Evolutionary conservation across 2,797 vertebrate species (phyloP).

Genomic region (Myotis pilosus): DNA sequence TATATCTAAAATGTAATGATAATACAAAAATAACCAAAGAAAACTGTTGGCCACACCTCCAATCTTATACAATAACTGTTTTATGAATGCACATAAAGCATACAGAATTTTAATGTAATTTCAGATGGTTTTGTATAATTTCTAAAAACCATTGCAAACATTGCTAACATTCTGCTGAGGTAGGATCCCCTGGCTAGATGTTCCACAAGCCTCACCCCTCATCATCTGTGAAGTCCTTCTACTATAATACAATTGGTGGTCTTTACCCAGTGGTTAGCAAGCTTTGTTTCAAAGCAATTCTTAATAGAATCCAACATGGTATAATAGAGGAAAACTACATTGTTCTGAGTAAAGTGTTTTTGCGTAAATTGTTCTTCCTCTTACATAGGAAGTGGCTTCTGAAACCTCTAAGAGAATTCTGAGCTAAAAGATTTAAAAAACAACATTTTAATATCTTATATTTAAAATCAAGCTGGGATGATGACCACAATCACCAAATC

Average conservation of each 20-base stretch:
- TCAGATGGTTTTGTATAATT: background rate
- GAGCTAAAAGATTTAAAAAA: background rate
- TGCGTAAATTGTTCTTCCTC: background rate
- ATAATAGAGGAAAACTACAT: background rate
- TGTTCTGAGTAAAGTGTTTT: background rate
- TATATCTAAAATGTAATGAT: background rate
- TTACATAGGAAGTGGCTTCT: background rate
- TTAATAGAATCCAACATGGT: background rate
- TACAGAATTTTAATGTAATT: background rate
- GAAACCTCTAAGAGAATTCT: background rate
- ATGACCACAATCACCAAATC: background rate
- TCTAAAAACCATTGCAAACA: too few relatives aligned
- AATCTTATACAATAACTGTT: background rate
- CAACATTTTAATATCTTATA: background rate
- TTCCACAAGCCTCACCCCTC: background rate
- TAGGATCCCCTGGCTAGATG: background rate
- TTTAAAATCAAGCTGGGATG: background rate
- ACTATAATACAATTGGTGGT: background rate
- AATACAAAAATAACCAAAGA: constrained; percentile 12
- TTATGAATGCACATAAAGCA: background rate
- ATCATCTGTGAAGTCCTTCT: background rate
- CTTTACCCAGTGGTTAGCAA: background rate
- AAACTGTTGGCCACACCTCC: background rate
- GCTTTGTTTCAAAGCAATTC: background rate
- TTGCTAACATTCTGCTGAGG: background rate